Percentiles rank a stretch among this genome's conserved stretches.
phyloP scores from a whole-genome alignment of 2,888 invertebrate genomes.

The Lomographa bimaculata region DNA sequence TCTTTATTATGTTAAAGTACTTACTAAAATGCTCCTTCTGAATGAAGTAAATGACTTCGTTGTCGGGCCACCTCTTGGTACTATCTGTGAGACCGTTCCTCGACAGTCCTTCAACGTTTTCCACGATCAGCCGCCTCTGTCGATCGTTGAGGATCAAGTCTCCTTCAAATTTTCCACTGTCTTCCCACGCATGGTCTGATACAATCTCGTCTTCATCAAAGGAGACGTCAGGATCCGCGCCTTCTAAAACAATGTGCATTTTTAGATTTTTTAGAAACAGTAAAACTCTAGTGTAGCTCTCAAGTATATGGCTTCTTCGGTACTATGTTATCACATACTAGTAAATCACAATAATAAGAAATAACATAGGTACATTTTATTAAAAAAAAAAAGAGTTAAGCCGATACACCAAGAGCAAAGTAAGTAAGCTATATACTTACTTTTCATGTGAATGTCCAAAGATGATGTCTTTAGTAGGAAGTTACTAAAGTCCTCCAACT shows the following conservation, averaged over 20 bases:
- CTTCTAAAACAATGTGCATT: constrained; percentile 46
- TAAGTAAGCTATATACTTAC: no score
- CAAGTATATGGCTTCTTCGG: no score
- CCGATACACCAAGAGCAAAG: no score
- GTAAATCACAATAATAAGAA: no score
- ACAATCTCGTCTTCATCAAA: constrained; percentile 60
- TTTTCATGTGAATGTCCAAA: constrained; percentile 70
- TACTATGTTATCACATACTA: no score
- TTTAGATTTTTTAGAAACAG: no score
- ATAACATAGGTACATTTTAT: no score
- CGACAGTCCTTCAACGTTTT: constrained; percentile 69
- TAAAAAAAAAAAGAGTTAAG: no score
- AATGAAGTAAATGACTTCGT: constrained; percentile 73
- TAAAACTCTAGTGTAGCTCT: no score
- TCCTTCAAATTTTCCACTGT: constrained; percentile 80
- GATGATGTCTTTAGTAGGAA: constrained; percentile 67
- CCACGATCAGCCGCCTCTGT: constrained; percentile 69
- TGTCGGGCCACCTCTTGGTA: constrained; percentile 75
- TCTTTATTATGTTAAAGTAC: no score
- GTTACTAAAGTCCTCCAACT: constrained; percentile 71
- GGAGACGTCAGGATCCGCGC: constrained; percentile 51
- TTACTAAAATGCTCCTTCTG: constrained; percentile 75
- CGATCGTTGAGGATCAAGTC: constrained; percentile 76
- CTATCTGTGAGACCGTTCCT: constrained; percentile 72
- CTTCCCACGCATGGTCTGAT: constrained; percentile 76